phyloP scores from a whole-genome alignment of 35 echinoderm and acorn worm species.

The Ophioderma brevispina region DNA sequence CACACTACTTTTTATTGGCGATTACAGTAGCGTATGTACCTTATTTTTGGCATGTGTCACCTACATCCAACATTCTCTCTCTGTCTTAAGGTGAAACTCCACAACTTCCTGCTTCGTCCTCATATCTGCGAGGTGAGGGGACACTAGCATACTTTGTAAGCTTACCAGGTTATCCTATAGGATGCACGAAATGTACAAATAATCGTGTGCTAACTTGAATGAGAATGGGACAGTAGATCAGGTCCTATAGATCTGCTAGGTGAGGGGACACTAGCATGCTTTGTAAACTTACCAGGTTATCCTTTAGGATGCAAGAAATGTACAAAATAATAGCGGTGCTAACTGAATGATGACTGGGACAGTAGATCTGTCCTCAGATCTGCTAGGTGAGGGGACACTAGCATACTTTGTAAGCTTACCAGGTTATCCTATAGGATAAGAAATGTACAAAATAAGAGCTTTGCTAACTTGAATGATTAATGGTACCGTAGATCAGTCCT shows the following conservation, averaged over 20 bases:
- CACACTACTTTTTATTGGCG: too few relatives aligned
- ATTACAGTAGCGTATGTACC: conserved; percentile 22
- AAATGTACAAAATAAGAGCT: not conserved
- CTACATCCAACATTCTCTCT: conserved; percentile 74
- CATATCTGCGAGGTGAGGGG: conserved; percentile 90
- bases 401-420: conserved; percentile 91
- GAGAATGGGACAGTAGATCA: too few relatives aligned
- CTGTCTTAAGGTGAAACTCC: conserved; percentile 68
- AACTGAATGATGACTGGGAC: too few relatives aligned
- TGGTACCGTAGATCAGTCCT: not conserved
- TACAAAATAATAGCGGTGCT: too few relatives aligned
- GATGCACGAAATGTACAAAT: not conserved
- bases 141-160: conserved; percentile 95
- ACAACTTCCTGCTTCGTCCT: conserved; percentile 74
- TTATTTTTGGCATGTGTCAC: conserved; percentile 74
- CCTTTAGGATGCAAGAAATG: too few relatives aligned
- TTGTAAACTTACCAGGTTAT: conserved; percentile 88
- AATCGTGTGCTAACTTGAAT: too few relatives aligned
- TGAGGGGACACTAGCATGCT: conserved; percentile 95
- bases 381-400: conserved; percentile 93
- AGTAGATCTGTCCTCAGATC: conserved; percentile 81
- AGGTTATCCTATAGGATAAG: conserved; percentile 85
- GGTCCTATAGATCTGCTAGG: conserved; percentile 74
- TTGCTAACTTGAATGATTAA: too few relatives aligned
- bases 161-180: conserved; percentile 90